These are phyloP conservation scores for Girardinus metallicus DNA, from an alignment of 2,797 vertebrate genomes.

Conservation along the genomic window DNA sequence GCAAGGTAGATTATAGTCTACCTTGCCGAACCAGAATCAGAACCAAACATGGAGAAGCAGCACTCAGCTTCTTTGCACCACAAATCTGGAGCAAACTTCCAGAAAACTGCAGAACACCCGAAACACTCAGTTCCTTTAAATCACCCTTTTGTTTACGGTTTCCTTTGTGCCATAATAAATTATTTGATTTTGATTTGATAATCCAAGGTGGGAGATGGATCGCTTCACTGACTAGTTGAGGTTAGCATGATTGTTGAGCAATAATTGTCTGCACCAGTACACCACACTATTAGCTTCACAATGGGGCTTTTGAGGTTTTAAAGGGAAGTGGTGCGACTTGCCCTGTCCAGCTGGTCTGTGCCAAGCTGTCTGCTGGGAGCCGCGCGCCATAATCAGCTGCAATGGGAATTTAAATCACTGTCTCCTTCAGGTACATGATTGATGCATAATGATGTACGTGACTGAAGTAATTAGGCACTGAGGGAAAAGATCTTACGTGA, in stretches of 20 bases:
- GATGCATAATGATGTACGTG: constrained; percentile 49
- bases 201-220: not conserved
- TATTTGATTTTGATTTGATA: no score
- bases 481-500: constrained; percentile 26
- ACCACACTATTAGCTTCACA: no score
- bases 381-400: constrained; percentile 33
- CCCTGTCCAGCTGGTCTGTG: constrained; percentile 38
- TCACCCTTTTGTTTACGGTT: no score
- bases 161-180: no score
- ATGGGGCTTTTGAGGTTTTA: not conserved
- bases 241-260: not conserved
- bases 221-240: not conserved
- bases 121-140: no score
- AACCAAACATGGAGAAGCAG: no score
- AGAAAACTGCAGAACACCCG: no score
- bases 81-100: no score
- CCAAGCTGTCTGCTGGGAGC: constrained; percentile 26
- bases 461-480: constrained; percentile 54
- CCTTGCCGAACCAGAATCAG: no score
- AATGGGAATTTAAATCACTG: constrained; percentile 32
- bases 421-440: constrained; percentile 54
- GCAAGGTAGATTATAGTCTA: no score
- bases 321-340: constrained; percentile 31
- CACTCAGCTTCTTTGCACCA: no score
- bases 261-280: no score